phyloP scores from a whole-genome alignment of 2,888 invertebrate genomes.

The Nephrotoma flavescens region DNA sequence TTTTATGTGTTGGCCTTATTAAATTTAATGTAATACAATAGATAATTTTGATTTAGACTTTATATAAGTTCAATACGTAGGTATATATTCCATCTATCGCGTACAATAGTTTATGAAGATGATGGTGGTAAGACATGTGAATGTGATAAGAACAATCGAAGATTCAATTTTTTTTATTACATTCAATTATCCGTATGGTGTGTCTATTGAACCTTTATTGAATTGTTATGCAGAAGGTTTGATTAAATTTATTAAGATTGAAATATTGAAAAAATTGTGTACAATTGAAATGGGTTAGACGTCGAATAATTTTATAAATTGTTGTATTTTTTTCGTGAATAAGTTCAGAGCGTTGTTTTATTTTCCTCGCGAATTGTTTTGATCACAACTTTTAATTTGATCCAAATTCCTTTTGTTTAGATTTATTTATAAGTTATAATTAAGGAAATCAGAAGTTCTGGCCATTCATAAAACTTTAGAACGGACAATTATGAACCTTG shows the following conservation, averaged over 20 bases:
- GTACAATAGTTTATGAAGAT: not conserved
- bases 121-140: not conserved
- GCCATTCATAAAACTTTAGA: too few relatives aligned
- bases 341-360: too few relatives aligned
- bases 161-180: not conserved
- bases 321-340: not conserved
- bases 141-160: not conserved
- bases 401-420: too few relatives aligned
- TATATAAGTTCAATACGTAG: not conserved
- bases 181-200: not conserved
- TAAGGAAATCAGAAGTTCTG: too few relatives aligned
- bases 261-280: not conserved
- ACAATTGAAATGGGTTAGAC: not conserved
- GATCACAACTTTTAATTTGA: too few relatives aligned
- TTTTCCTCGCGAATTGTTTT: too few relatives aligned
- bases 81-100: not conserved
- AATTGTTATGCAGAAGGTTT: not conserved
- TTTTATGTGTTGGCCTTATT: not conserved
- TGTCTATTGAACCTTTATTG: not conserved
- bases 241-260: not conserved
- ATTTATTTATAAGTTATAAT: too few relatives aligned
- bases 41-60: not conserved
- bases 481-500: too few relatives aligned
- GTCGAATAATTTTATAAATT: not conserved
- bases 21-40: not conserved